phyloP scores from a whole-genome alignment of 2,888 invertebrate genomes.

The Temnothorax unifasciatus region DNA sequence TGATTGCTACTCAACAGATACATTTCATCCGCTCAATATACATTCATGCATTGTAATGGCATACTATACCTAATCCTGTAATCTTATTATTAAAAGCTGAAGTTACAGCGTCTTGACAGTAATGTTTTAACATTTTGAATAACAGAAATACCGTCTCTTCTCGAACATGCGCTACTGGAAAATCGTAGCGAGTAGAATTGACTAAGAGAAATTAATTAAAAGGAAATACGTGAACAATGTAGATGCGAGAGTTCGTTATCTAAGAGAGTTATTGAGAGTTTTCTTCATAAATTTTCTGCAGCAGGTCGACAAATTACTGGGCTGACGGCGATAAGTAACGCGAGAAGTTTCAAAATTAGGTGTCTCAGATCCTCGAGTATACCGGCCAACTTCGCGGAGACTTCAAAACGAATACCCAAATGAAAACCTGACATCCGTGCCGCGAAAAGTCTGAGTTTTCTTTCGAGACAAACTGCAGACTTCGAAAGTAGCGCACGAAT shows the following conservation, averaged over 20 bases:
- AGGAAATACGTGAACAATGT: conserved; percentile 41
- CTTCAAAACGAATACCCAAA: conserved; percentile 52
- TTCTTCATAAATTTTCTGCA: conserved; percentile 66
- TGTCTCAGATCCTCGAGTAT: conserved; percentile 37
- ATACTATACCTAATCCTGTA: background rate
- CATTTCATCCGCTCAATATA: conserved; percentile 5
- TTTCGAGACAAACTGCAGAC: conserved; percentile 44
- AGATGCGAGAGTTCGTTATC: conserved; percentile 53
- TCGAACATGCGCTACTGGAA: background rate
- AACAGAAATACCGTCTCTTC: background rate
- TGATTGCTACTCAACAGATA: conserved; percentile 14
- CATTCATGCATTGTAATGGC: background rate
- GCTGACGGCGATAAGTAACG: conserved; percentile 50
- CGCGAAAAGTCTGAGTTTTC: conserved; percentile 35
- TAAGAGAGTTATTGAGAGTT: conserved; percentile 31
- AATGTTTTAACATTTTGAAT: background rate
- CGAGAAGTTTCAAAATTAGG: conserved; percentile 51
- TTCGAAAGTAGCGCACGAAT: conserved; percentile 29
- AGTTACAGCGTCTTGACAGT: background rate
- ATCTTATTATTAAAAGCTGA: background rate
- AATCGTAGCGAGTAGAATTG: background rate
- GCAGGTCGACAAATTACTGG: conserved; percentile 61
- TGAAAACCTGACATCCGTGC: conserved; percentile 47
- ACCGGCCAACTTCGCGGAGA: conserved; percentile 39
- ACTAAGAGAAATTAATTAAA: conserved; percentile 57